A percentile compares a stretch with the other conserved stretches of the same genome.
These are phyloP conservation scores for Campylomormyrus numenius DNA, from an alignment of 2,113 vertebrate species.

Conservation along the genomic window DNA sequence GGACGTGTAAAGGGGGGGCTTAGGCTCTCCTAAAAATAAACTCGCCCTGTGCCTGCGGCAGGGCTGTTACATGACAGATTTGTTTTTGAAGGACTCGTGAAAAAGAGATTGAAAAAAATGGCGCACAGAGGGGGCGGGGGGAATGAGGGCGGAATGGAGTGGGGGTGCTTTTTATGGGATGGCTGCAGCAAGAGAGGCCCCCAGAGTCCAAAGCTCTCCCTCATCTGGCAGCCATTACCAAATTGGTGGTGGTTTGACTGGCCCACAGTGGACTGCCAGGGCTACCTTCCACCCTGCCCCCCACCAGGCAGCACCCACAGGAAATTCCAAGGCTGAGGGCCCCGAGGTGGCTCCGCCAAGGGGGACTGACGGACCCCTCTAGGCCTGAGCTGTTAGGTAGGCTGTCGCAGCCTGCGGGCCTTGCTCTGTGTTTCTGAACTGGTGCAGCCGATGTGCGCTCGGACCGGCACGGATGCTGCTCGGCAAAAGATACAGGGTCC, in stretches of 20 bases:
- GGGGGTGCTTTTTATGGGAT: background rate
- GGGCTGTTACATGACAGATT: slow-evolving; percentile 30
- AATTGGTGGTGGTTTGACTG: slow-evolving; percentile 31
- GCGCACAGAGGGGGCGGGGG: background rate
- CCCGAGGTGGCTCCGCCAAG: slow-evolving; percentile 24
- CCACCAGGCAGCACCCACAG: slow-evolving; percentile 38
- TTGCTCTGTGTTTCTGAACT: background rate
- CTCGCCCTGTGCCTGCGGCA: slow-evolving; percentile 25
- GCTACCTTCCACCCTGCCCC: slow-evolving; percentile 41
- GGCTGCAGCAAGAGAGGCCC: slow-evolving; percentile 16
- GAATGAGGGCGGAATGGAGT: background rate
- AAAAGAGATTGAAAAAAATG: background rate
- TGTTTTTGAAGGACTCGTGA: slow-evolving; percentile 23
- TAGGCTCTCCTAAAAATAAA: slow-evolving; percentile 50
- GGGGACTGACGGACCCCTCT: background rate
- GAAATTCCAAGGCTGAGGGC: slow-evolving; percentile 59
- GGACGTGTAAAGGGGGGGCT: slow-evolving; percentile 40
- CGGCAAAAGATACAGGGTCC: background rate
- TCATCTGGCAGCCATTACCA: slow-evolving; percentile 54
- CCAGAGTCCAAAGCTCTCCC: background rate
- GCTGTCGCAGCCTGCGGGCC: background rate
- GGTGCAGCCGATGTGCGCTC: background rate
- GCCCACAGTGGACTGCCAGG: slow-evolving; percentile 35
- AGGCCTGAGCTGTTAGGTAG: background rate
- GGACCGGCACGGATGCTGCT: background rate